Base-by-base conservation (phyloP, 2,888 invertebrate genomes). In the Scaptomyza cyrtandrae region DNA sequence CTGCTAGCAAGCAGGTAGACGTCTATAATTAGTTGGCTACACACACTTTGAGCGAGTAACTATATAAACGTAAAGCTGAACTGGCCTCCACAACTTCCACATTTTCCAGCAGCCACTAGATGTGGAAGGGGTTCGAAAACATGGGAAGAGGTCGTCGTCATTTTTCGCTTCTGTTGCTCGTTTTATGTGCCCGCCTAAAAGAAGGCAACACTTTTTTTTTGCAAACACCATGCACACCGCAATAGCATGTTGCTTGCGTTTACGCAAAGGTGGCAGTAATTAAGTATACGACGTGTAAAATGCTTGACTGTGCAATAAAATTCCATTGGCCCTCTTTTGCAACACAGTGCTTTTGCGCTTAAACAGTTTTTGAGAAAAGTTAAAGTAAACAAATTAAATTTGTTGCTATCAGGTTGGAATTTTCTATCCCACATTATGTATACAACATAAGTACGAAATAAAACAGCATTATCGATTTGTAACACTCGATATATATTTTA, bases 401-500 rank as follows among this genome's bases (percentile, higher is more conserved):
- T 13, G 11, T 33, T 33, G 33, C 33, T 33, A 4, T 33, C n/a
- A 24, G 24, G 3, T 3, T 1, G 24, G 24, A 24, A 24, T 24
- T 24, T 24, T 24, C 24, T 24, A 24, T 24, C 24, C 24, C 24
- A 24, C 24, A 24, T 24, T 29, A n/a, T 29, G 1, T 7, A 29
- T 29, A 7, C 1, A 29, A 29, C n/a, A 1, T 33, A 10, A 10
- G n/a, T 14, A 27, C 16, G 27, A 52, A 39, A 50, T 4, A 35
- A 50, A 50, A 14, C 6, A 6, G 6, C 14, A 7, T 24, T 1
- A 52, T 11, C 11, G 48, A 14, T 44, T 27, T 41, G 10, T 62
- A 75, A 75, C 54, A 75, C 50, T 72, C 46, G 46, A 60, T 58
- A 57, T 70, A 43, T 75, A 44, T 61, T 69, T 69, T 69, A 58